Evolutionary conservation across 2,888 invertebrate species (phyloP).

Genomic region (Melieria crassipennis): DNA sequence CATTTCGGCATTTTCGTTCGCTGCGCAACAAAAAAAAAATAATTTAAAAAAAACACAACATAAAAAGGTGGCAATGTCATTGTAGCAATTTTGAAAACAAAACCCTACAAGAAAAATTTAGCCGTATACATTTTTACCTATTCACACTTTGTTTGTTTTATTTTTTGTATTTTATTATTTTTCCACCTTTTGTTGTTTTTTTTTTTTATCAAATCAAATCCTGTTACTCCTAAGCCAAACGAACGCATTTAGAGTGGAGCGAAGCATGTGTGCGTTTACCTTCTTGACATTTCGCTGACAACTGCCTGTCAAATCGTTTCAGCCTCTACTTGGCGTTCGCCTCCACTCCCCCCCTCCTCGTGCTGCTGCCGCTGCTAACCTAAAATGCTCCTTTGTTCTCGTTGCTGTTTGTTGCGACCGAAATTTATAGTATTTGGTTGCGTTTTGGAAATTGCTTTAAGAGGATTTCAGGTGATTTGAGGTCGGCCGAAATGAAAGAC

Average conservation of each 20-base stretch:
- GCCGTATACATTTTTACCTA: not conserved
- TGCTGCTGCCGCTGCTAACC: not conserved
- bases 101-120: not conserved
- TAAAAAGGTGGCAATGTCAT: not conserved
- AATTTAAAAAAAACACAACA: no score
- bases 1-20: not conserved
- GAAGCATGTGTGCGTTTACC: conserved; percentile 1
- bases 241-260: not conserved
- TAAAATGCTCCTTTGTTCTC: conserved; percentile 12
- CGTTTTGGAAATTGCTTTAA: conserved; percentile 20
- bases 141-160: not conserved
- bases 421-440: not conserved
- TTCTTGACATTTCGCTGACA: conserved; percentile 31
- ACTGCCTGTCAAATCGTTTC: conserved; percentile 20
- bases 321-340: not conserved
- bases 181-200: no score
- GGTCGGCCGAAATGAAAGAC: not conserved
- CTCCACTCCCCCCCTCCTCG: no score
- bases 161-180: not conserved
- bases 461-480: conserved; percentile 20
- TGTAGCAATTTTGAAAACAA: not conserved
- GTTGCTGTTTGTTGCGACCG: not conserved
- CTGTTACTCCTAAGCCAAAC: conserved; percentile 13
- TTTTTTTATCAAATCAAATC: not conserved
- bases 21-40: not conserved